These are phyloP conservation scores for Notechis scutatus DNA, from an alignment of 2,113 vertebrate species.

Conservation along the genomic window DNA sequence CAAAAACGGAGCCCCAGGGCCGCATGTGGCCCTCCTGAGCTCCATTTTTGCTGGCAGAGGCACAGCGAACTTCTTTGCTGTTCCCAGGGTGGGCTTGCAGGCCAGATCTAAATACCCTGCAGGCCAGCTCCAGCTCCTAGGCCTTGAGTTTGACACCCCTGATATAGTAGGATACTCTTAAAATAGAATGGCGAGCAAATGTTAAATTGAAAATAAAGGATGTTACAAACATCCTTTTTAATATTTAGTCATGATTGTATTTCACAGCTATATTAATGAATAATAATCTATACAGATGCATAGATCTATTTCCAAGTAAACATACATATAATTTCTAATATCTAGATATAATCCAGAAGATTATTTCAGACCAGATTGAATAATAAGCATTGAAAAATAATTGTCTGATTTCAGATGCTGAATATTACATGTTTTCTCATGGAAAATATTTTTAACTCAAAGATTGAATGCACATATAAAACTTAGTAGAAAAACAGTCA, in stretches of 20 bases:
- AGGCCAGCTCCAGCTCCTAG: no score
- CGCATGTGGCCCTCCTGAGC: no score
- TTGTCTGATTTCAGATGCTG: not conserved
- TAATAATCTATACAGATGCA: no score
- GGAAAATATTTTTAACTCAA: not conserved
- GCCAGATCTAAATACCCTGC: no score
- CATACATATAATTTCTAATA: not conserved
- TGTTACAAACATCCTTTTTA: not conserved
- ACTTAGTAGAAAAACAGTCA: not conserved
- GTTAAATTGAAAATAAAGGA: constrained; percentile 11
- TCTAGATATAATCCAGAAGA: not conserved
- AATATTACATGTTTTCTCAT: not conserved
- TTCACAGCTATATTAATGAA: not conserved
- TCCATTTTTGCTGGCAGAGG: no score
- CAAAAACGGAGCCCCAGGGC: no score
- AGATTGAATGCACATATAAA: not conserved
- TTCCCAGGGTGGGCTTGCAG: no score
- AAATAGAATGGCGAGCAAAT: constrained; percentile 27
- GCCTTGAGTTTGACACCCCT: no score
- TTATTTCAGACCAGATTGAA: not conserved
- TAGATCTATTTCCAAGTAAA: not conserved
- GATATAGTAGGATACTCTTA: not conserved
- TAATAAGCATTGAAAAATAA: not conserved
- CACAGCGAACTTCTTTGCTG: no score
- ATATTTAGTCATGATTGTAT: not conserved